These are phyloP conservation scores for Chironomus tepperi DNA, from an alignment of 1,140 invertebrate genomes.

Conservation along the genomic window DNA sequence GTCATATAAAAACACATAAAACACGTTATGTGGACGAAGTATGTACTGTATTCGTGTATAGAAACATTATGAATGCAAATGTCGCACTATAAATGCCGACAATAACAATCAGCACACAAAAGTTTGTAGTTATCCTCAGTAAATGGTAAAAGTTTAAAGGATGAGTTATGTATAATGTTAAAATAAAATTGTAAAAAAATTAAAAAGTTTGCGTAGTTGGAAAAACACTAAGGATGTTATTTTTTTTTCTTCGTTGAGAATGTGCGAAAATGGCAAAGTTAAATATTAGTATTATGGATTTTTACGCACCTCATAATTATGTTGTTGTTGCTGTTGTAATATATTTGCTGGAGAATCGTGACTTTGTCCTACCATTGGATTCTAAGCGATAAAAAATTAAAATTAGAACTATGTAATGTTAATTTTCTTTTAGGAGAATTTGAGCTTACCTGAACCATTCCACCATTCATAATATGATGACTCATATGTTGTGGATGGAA, in stretches of 20 bases:
- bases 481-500: constrained; percentile 34
- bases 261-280: not conserved
- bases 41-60: no score
- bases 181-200: not conserved
- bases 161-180: not conserved
- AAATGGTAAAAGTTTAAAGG: no score
- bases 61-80: not conserved
- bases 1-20: no score
- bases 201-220: not conserved
- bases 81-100: not conserved
- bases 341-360: constrained; percentile 40
- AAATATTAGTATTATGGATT: not conserved
- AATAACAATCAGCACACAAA: not conserved
- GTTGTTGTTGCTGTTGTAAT: constrained; percentile 36
- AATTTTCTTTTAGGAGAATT: not conserved
- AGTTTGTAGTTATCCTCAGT: no score
- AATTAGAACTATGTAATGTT: no score
- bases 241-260: not conserved
- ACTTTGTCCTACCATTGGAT: constrained; percentile 38
- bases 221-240: not conserved
- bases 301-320: constrained; percentile 35
- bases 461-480: constrained; percentile 39
- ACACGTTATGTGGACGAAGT: no score
- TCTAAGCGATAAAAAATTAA: constrained; percentile 22
- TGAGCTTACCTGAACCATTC: constrained; percentile 37